These are phyloP conservation scores for Ischnura elegans DNA, from an alignment of 2,888 invertebrate species.

Conservation along the genomic window DNA sequence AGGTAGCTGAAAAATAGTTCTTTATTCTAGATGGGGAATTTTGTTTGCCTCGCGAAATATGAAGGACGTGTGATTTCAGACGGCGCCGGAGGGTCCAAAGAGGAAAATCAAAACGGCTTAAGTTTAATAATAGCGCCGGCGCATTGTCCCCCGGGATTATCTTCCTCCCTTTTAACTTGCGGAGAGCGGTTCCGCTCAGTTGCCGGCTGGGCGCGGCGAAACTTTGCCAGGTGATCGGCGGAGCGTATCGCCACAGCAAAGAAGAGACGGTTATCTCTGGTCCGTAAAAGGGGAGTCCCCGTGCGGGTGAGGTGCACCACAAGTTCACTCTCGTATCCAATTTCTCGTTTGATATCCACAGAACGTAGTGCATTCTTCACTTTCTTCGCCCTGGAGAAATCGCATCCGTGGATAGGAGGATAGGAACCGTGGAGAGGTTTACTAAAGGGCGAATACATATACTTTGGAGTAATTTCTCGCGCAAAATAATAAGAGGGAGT, in stretches of 20 bases:
- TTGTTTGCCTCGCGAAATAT: not conserved
- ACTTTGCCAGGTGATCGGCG: not conserved
- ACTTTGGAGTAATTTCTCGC: too few relatives aligned
- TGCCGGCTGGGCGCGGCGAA: not conserved
- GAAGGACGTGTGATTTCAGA: not conserved
- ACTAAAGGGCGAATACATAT: too few relatives aligned
- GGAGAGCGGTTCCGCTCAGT: not conserved
- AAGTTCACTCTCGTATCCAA: too few relatives aligned
- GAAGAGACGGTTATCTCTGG: not conserved
- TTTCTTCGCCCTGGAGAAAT: too few relatives aligned
- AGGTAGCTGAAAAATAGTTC: not conserved
- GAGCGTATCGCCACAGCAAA: not conserved
- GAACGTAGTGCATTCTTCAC: too few relatives aligned
- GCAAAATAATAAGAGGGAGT: too few relatives aligned
- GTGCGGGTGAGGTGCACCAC: not conserved
- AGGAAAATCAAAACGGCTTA: not conserved
- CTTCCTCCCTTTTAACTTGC: not conserved
- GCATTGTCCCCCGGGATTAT: not conserved
- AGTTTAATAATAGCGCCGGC: not conserved
- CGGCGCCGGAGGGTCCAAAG: not conserved
- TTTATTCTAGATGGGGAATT: not conserved
- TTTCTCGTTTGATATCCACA: too few relatives aligned
- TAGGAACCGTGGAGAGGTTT: too few relatives aligned
- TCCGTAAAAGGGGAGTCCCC: not conserved
- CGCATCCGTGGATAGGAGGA: too few relatives aligned